Evolutionary conservation across 2,113 vertebrate genomes (phyloP).

Genomic region (Butorides virescens): DNA sequence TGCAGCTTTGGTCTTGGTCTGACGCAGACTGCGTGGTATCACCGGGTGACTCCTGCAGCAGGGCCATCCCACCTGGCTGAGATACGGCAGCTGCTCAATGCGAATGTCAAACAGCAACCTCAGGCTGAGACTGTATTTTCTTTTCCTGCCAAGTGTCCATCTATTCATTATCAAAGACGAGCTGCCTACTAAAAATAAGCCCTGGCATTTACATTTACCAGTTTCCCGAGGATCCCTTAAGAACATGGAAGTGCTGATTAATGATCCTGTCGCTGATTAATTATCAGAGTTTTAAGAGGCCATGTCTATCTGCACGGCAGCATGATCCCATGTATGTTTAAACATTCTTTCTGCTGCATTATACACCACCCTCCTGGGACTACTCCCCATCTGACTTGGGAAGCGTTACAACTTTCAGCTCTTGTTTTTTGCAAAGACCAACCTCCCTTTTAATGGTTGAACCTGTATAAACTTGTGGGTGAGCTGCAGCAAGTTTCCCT

Average conservation of each 20-base stretch:
- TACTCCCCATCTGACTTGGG: neutral
- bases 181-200: neutral
- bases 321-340: neutral
- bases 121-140: neutral
- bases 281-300: neutral
- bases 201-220: neutral
- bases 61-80: neutral
- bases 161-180: neutral
- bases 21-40: neutral
- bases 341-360: neutral
- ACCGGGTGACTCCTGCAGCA: neutral
- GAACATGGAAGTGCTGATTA: neutral
- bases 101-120: neutral
- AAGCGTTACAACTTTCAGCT: neutral
- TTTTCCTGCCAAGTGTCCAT: neutral
- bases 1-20: neutral
- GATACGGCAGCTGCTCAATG: neutral
- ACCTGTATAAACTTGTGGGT: constrained; percentile 56
- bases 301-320: neutral
- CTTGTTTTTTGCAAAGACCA: neutral
- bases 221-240: constrained; percentile 1
- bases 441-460: neutral
- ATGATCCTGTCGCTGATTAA: neutral
- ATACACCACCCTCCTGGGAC: neutral
- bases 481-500: constrained; percentile 31